Evolutionary conservation across 2,888 invertebrate genomes (phyloP).

Genomic region (Agrypnus murinus): DNA sequence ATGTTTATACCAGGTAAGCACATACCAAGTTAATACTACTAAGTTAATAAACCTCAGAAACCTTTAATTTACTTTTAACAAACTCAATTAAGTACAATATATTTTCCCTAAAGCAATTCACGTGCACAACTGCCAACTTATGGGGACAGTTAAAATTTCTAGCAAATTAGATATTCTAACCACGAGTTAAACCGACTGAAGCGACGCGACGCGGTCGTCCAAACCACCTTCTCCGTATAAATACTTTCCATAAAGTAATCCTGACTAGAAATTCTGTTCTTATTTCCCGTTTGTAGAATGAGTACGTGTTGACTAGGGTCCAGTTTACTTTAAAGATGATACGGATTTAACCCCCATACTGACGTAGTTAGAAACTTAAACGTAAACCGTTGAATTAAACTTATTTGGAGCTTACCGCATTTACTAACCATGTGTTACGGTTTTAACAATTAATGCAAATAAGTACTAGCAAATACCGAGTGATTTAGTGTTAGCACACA

Average conservation of each 20-base stretch:
- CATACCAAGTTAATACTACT: too few species aligned
- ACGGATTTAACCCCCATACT: neutral
- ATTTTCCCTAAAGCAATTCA: neutral
- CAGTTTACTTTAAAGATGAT: constrained; percentile 18
- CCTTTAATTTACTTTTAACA: neutral
- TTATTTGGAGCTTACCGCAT: constrained; percentile 9
- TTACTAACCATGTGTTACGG: neutral
- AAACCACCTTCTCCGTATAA: neutral
- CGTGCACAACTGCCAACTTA: neutral
- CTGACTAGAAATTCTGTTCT: neutral
- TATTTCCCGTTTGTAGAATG: neutral
- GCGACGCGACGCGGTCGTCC: neutral
- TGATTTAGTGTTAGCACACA: neutral
- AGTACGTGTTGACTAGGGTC: neutral
- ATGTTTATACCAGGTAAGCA: too few species aligned
- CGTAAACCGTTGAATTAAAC: constrained; percentile 13
- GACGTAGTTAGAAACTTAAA: constrained; percentile 13
- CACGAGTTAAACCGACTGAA: constrained; percentile 9
- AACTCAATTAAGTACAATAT: neutral
- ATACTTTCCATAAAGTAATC: constrained; percentile 3
- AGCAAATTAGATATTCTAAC: constrained; percentile 11
- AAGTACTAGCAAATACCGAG: neutral
- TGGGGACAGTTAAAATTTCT: neutral
- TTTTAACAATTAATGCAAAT: constrained; percentile 1
- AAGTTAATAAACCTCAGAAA: neutral